Base-by-base conservation (phyloP, 2,113 vertebrate species). In the Uria aalge region DNA sequence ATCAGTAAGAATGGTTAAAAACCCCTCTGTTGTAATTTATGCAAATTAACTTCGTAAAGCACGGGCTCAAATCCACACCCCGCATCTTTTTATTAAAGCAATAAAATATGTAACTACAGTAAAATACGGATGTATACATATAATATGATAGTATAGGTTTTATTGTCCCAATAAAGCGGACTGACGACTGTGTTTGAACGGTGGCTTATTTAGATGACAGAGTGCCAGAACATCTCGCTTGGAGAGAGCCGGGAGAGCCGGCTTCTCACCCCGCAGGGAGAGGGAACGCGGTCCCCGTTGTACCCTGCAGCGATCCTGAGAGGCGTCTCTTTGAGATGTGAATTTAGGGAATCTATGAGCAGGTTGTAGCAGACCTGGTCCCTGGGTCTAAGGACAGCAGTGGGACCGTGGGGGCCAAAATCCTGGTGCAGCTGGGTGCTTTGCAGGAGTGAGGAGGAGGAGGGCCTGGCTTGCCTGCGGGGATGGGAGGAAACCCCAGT, bases 51-150 rank as follows among this genome's bases (percentile, higher is more conserved):
- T 96, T 92, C 0, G 10, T 90, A 91, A 95, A 92, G 78, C 50
- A 63, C 77, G 2, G 2, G 15, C 80, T 93, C 50, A 80, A 66
- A 92, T 86, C 77, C 40, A n/a, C 64, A 90, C 34, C 67, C 74
- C 1, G 20, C 93, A 77, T 97, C 73, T 84, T 95, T 88, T 97
- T 97, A 97, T 97, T 97, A 97, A 97, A 97, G 88, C 80, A 78
- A 86, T 97, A 97, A 96, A 97, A 96, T 93, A 95, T 9, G 59
- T 94, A 93, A 93, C 94, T 80, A 53, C 43, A n/a, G 82, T 97
- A 90, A 93, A 96, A 78, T 94, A 82, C 21, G 48, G 38, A 76
- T 91, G 71, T 88, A 47, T 95, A 69, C 69, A 21, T 75, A 59
- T 29, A 85, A 77, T 34, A 20, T 26, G 74, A 86, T 91, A 71